Evolutionary conservation across 2,113 vertebrate genomes (phyloP).

Genomic region (Alethe diademata): DNA sequence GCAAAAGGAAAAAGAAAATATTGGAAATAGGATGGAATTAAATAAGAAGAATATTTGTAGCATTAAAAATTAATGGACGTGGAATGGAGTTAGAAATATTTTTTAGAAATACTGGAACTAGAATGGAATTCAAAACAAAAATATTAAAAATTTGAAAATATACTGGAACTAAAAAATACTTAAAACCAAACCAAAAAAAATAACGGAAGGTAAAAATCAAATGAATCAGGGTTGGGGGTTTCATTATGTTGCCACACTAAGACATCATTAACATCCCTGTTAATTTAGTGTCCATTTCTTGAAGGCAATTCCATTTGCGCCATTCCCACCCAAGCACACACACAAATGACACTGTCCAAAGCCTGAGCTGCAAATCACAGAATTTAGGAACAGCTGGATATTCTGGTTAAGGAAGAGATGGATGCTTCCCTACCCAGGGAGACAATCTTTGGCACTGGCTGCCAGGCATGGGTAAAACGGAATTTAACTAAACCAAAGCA

Average conservation of each 20-base stretch:
- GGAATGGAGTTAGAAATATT: not conserved
- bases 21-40: not conserved
- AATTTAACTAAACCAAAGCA: not conserved
- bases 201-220: not conserved
- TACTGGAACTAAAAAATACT: not conserved
- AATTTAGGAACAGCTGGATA: not conserved
- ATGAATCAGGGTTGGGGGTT: not conserved
- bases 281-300: not conserved
- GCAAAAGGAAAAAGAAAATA: not conserved
- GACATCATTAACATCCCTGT: not conserved
- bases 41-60: not conserved
- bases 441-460: not conserved
- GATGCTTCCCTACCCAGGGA: not conserved
- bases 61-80: not conserved
- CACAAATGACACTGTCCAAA: not conserved
- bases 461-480: accelerated
- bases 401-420: not conserved
- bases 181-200: not conserved
- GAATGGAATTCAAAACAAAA: not conserved
- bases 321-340: not conserved
- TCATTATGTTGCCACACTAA: not conserved
- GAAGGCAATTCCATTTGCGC: not conserved
- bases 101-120: not conserved
- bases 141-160: not conserved
- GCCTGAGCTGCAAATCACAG: not conserved